Percentiles rank a stretch among this genome's conserved stretches.
phyloP scores from a whole-genome alignment of 2,797 vertebrate genomes.

The Gephyroberyx darwinii region DNA sequence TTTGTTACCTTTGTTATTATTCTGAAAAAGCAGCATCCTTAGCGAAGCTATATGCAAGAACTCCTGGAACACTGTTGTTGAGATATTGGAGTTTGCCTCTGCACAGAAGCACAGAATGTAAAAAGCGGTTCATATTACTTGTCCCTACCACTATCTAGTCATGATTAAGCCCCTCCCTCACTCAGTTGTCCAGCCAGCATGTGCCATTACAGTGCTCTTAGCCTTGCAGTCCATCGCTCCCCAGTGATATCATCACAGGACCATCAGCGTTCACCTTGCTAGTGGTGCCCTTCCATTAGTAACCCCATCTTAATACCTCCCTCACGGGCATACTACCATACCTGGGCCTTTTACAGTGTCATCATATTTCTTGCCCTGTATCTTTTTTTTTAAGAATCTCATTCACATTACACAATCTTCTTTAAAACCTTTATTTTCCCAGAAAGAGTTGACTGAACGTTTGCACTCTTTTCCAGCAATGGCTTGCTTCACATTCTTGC shows the following conservation, averaged over 20 bases:
- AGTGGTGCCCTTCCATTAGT: constrained; percentile 68
- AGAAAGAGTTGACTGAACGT: constrained; percentile 8
- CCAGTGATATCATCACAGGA: constrained; percentile 33
- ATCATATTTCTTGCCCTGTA: constrained; percentile 34
- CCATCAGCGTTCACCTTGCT: constrained; percentile 66
- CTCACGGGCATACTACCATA: constrained; percentile 31
- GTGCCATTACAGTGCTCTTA: constrained; percentile 56
- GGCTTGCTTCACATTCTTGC: constrained; percentile 5
- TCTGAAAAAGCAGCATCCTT: background rate
- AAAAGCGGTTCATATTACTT: constrained; percentile 33
- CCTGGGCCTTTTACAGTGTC: constrained; percentile 32
- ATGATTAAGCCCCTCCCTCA: constrained; percentile 13
- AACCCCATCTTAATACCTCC: constrained; percentile 42
- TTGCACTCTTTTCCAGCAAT: constrained; percentile 1
- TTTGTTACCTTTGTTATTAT: background rate
- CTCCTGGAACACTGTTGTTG: background rate
- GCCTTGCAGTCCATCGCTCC: constrained; percentile 22
- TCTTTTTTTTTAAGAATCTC: constrained; percentile 24
- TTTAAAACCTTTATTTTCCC: background rate
- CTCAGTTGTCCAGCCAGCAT: constrained; percentile 23
- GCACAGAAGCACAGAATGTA: constrained; percentile 20
- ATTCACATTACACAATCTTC: background rate
- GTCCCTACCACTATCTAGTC: constrained; percentile 18
- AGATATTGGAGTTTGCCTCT: constrained; percentile 20
- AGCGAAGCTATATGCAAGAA: background rate